These are phyloP conservation scores for Thaumatotibia leucotreta DNA, from an alignment of 1,140 invertebrate species.

Conservation along the genomic window DNA sequence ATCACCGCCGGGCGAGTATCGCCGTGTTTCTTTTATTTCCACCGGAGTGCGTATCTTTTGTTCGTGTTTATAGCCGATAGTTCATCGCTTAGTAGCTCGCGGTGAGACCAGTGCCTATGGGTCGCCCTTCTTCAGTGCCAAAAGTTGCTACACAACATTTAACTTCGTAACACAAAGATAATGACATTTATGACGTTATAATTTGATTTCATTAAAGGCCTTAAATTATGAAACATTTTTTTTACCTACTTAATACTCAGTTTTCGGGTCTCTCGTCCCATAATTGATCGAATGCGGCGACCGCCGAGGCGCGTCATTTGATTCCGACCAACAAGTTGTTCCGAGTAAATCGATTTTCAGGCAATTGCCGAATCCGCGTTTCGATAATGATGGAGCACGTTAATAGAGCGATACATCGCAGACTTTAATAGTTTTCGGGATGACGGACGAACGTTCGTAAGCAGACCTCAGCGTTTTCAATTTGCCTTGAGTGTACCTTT, in stretches of 20 bases:
- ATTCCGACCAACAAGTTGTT: constrained; percentile 20
- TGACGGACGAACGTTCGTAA: neutral
- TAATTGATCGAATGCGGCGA: constrained; percentile 15
- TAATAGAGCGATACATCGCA: neutral
- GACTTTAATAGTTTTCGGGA: neutral
- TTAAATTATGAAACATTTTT: too few relatives aligned
- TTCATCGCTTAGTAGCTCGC: too few relatives aligned
- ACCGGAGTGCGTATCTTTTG: too few relatives aligned
- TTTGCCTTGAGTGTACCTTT: neutral
- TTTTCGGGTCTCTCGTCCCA: constrained; percentile 6
- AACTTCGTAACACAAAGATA: too few relatives aligned
- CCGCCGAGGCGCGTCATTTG: constrained; percentile 6
- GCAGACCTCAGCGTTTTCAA: neutral
- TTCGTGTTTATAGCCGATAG: too few relatives aligned
- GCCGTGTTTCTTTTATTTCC: too few relatives aligned
- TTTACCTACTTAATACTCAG: constrained; percentile 14
- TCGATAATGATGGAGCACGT: neutral
- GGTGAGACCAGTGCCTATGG: too few relatives aligned
- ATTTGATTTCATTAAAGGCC: too few relatives aligned
- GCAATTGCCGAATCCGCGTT: neutral
- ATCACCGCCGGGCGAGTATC: too few relatives aligned
- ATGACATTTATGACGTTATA: too few relatives aligned
- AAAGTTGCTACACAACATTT: too few relatives aligned
- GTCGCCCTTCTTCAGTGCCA: too few relatives aligned
- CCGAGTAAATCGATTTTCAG: constrained; percentile 16